phyloP scores from a whole-genome alignment of 2,113 vertebrate genomes.

The Odontesthes bonariensis region DNA sequence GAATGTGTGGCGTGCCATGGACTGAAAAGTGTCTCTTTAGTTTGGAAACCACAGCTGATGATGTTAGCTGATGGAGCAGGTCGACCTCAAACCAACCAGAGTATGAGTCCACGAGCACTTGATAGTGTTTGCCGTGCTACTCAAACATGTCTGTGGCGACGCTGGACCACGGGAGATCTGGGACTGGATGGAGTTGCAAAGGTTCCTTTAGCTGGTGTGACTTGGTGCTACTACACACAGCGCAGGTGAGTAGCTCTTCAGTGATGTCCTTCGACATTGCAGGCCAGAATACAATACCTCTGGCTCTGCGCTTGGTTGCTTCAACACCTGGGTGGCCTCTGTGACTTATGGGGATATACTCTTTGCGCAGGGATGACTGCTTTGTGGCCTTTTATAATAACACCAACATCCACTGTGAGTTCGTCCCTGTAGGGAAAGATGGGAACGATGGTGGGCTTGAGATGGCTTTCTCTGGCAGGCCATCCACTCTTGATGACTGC shows the following conservation, averaged over 20 bases:
- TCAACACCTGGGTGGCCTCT: constrained; percentile 14
- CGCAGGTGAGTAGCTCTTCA: accelerated
- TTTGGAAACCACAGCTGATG: constrained; percentile 10
- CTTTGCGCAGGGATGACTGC: background rate
- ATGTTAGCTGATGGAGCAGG: background rate
- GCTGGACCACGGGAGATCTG: constrained; percentile 12
- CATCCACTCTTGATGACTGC: background rate
- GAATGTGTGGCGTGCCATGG: constrained; percentile 32
- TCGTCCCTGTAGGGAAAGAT: background rate
- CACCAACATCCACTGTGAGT: background rate
- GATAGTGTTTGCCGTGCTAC: constrained; percentile 14
- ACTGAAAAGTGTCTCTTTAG: constrained; percentile 38
- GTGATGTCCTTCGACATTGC: background rate
- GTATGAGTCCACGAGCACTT: constrained; percentile 24
- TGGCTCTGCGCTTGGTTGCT: constrained; percentile 1
- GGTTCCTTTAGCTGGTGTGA: constrained; percentile 32
- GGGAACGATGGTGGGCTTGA: accelerated
- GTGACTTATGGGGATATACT: background rate
- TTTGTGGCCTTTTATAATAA: background rate
- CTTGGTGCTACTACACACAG: constrained; percentile 11
- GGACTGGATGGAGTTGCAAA: constrained; percentile 8
- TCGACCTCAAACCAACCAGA: constrained; percentile 36
- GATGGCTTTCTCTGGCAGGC: background rate
- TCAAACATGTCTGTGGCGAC: constrained; percentile 34
- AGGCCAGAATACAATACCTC: constrained; percentile 6